Evolutionary conservation across 64 coral and sea anemone species (phyloP), one percentile per base, ranked within the genome.

Genomic region (Montipora efflorescens): DNA sequence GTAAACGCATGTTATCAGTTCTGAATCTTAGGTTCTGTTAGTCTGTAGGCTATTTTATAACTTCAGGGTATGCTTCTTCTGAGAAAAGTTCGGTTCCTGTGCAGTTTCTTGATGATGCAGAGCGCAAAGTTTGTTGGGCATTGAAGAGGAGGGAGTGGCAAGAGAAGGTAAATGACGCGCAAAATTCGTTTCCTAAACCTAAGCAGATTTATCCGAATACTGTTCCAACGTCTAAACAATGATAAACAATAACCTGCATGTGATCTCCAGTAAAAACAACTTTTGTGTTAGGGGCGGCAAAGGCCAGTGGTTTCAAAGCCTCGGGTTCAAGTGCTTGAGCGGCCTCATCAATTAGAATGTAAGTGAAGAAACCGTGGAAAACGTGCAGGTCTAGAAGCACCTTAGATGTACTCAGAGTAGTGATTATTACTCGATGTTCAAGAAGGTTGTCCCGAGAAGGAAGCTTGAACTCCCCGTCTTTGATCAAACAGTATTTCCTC

Each of bases 241-340:
- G 67, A 4, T 5, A 20, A 21, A 21, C 67, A 21, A 4, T 83
- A 36, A 98, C 96, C 96, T 98, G 96, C 96, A 95, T 95, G 80
- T 98, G 96, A 87, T 98, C 96, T 22, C 96, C 96, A 16, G 96
- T 98, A 25, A 98, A 98, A 1, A 98, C 96, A 48, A 98, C 15
- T 68, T 75, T 95, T 43, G 96, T 98, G 55, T 95, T 93, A 48
- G 96, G 93, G 14, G 93, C 96, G 3, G 96, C 96, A 13, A 98
- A 55, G 15, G 48, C 61, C 71, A 98, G 48, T 5, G 96, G 93
- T 20, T 83, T 95, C n/a, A 98, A 11, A 5, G 93, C 74, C 47
- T 98, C 96, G 19, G 96, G 94, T 81, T 98, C 96, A 47, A 94
- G 77, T 66, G 96, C 90, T 74, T 98, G 96, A n/a, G 96, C 96